These are phyloP conservation scores for Brachyopa scutellaris DNA, from an alignment of 2,888 invertebrate genomes.

Conservation along the genomic window DNA sequence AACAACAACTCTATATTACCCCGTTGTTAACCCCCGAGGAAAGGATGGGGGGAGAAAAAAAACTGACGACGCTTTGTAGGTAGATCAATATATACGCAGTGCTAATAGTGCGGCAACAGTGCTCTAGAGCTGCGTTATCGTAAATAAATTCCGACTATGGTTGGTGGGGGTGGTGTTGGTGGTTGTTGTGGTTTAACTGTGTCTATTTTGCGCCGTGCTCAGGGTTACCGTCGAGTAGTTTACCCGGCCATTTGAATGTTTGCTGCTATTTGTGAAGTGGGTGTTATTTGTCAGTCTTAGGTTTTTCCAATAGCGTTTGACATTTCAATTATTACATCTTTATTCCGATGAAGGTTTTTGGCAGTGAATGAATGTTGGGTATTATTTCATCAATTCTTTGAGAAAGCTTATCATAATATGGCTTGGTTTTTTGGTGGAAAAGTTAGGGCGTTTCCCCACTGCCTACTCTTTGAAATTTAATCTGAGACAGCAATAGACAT, in stretches of 20 bases:
- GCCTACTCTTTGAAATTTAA: too few species aligned
- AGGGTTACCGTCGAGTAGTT: neutral
- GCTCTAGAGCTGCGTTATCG: conserved; percentile 43
- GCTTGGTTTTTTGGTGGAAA: too few species aligned
- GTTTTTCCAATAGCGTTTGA: neutral
- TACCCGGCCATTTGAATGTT: conserved; percentile 26
- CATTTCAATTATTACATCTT: conserved; percentile 13
- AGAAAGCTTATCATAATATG: too few species aligned
- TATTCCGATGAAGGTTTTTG: neutral
- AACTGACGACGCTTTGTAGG: conserved; percentile 4
- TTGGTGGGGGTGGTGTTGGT: conserved; percentile 3
- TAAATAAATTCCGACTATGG: conserved; percentile 41
- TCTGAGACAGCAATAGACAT: too few species aligned
- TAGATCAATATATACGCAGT: conserved; percentile 63
- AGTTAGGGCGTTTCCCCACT: too few species aligned
- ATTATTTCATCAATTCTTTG: too few species aligned
- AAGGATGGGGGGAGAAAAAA: neutral
- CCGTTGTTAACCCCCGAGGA: conserved; percentile 2
- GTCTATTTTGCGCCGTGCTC: neutral
- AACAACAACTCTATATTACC: conserved; percentile 48
- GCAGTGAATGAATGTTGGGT: too few species aligned
- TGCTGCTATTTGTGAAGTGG: conserved; percentile 2
- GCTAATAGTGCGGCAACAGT: conserved; percentile 55
- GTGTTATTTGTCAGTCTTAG: conserved; percentile 4
- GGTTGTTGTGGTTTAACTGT: neutral